Evolutionary conservation across 2,888 invertebrate species (phyloP).

Genomic region (Sceliomorpha sp.): DNA sequence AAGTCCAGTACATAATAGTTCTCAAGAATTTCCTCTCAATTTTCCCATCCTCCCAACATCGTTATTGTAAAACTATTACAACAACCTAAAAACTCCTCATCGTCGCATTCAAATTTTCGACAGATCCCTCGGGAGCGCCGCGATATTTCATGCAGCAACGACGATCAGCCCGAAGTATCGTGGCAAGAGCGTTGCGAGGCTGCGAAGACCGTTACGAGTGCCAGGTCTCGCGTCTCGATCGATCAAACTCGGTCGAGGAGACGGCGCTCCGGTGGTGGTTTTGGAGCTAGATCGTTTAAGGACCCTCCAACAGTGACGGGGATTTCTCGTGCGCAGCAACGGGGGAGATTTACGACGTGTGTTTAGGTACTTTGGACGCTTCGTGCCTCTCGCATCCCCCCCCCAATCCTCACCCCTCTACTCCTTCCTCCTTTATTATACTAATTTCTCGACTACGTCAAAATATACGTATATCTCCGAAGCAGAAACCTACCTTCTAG

Average conservation of each 20-base stretch:
- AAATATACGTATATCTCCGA: constrained; percentile 66
- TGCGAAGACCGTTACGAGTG: constrained; percentile 36
- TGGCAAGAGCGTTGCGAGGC: constrained; percentile 33
- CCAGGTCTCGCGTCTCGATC: constrained; percentile 32
- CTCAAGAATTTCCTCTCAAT: too few species aligned
- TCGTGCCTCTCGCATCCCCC: constrained; percentile 62
- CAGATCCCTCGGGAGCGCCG: too few species aligned
- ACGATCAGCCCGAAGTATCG: too few species aligned
- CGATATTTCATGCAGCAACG: too few species aligned
- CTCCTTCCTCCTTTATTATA: constrained; percentile 74
- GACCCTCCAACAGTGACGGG: constrained; percentile 38
- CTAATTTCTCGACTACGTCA: constrained; percentile 78
- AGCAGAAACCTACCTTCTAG: constrained; percentile 57
- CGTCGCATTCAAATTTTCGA: too few species aligned
- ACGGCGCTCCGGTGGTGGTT: constrained; percentile 49
- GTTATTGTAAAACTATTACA: too few species aligned
- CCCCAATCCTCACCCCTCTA: too few species aligned
- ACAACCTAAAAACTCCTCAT: too few species aligned
- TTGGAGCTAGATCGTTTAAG: constrained; percentile 34
- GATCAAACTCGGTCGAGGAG: constrained; percentile 48
- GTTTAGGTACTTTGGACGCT: constrained; percentile 72
- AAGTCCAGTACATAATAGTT: too few species aligned
- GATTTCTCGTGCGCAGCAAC: constrained; percentile 33
- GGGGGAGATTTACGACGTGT: constrained; percentile 76
- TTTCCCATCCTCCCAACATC: too few species aligned